These are phyloP conservation scores for Pollenia angustigena DNA, from an alignment of 2,888 invertebrate species.

Conservation along the genomic window DNA sequence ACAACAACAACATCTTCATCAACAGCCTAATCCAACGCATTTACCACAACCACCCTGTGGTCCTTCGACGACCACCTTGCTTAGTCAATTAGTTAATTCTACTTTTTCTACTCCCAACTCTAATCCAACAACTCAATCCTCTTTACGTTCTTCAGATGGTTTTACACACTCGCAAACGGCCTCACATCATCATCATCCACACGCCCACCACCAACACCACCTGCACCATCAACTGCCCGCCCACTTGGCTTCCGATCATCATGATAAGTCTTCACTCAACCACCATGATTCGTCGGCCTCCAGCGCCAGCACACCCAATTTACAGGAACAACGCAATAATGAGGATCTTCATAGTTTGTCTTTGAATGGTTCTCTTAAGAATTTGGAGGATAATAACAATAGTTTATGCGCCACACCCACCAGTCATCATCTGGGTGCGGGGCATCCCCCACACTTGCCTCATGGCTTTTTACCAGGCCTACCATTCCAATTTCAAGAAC, in stretches of 20 bases:
- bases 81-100: slow-evolving; percentile 84
- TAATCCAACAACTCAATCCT: slow-evolving; percentile 77
- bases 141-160: slow-evolving; percentile 80
- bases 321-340: slow-evolving; percentile 78
- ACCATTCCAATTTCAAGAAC: slow-evolving; percentile 90
- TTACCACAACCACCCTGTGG: slow-evolving; percentile 76
- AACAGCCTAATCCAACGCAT: slow-evolving; percentile 73
- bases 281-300: slow-evolving; percentile 84
- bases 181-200: slow-evolving; percentile 75
- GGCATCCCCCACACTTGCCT: slow-evolving; percentile 84
- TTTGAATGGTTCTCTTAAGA: slow-evolving; percentile 78
- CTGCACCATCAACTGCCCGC: slow-evolving; percentile 70
- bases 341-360: slow-evolving; percentile 75
- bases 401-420: slow-evolving; percentile 78
- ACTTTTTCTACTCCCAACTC: slow-evolving; percentile 79
- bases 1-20: slow-evolving; percentile 63
- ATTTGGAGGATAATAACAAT: slow-evolving; percentile 80
- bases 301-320: slow-evolving; percentile 85
- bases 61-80: slow-evolving; percentile 85
- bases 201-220: slow-evolving; percentile 61
- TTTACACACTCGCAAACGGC: slow-evolving; percentile 72
- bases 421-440: slow-evolving; percentile 58
- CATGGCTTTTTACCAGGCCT: slow-evolving; percentile 84
- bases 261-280: slow-evolving; percentile 67
- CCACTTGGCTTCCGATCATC: slow-evolving; percentile 75